A percentile compares a stretch with the other conserved stretches of the same genome.
phyloP scores from a whole-genome alignment of 2,113 vertebrate genomes.

The Pluvialis apricaria region DNA sequence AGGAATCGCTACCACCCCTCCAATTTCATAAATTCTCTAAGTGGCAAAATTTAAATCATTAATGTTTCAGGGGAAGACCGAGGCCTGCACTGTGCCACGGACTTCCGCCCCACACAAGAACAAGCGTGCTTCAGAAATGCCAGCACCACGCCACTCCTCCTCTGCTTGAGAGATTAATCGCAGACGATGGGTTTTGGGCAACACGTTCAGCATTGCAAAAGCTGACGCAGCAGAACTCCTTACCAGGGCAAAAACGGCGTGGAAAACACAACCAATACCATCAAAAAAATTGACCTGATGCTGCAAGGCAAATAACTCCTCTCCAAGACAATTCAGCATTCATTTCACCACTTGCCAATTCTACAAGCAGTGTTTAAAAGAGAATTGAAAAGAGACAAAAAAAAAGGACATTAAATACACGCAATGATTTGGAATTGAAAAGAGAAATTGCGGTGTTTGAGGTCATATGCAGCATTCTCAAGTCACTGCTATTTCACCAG shows the following conservation, averaged over 20 bases:
- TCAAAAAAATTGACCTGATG: not conserved
- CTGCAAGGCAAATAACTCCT: not conserved
- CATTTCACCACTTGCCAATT: not conserved
- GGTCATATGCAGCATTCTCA: not conserved
- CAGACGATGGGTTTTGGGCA: rapidly evolving
- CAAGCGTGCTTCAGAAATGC: not conserved
- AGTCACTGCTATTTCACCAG: not conserved
- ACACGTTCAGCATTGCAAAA: not conserved
- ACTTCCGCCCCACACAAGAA: not conserved
- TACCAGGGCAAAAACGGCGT: not conserved
- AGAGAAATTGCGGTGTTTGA: not conserved
- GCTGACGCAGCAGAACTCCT: not conserved
- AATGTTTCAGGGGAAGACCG: not conserved
- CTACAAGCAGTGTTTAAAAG: rapidly evolving
- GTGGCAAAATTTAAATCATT: not conserved
- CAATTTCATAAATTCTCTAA: not conserved
- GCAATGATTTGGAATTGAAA: not conserved
- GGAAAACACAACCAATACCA: not conserved
- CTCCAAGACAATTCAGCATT: not conserved
- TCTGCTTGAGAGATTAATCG: not conserved
- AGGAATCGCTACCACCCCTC: not conserved
- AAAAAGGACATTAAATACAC: not conserved
- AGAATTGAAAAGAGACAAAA: not conserved
- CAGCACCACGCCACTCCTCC: not conserved
- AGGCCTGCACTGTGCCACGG: not conserved